Base-by-base conservation (phyloP, 30 jellyfish, hydroid and myxozoan genomes). In the Sanderia malayensis region DNA sequence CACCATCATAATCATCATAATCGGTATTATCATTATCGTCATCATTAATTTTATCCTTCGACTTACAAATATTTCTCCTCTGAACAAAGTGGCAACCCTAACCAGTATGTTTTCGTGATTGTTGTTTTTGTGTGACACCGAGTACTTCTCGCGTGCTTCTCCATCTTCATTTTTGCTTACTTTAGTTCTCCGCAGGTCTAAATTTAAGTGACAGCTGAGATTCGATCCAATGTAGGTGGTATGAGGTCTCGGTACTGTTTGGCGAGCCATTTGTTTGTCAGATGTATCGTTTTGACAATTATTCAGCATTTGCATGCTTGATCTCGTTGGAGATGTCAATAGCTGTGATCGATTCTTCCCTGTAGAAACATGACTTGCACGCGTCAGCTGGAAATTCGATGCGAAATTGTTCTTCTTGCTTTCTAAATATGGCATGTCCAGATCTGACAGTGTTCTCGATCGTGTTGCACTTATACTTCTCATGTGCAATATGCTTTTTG, bases 41-140 rank as follows among this genome's bases (percentile, higher is more conserved):
- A 61, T 6, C 18, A 32, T 27, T 41, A 41, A 41, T 7, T 29
- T 17, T 20, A 2, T 8, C 31, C 13, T 2, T 6, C 10, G 15
- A 78, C 89, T 78, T 37, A 78, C 89, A 41, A 62, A 78, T 10
- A 65, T 4, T 33, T 78, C 89, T 7, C 89, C 89, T 53, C 58
- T 63, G 32, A 34, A 31, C 11, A 78, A 30, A 57, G 70, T 78
- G 2, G 82, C 82, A 23, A 78, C 89, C 19, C 33, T 55, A 4
- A 78, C 74, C 24, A 78, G 25, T 1, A 78, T 32, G 4, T 58
- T 62, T 13, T 78, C 89, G 10, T 46, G 26, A 31, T 21, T 6
- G 8, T 9, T 13, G 32, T 24, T 45, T 0, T 58, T 33, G 45
- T 20, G 37, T 44, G 80, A 9, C 25, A 1, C 22, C 33, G 57